Conservation (phyloP, 2,888 invertebrate species). For the Shargacucullia verbasci region DNA sequence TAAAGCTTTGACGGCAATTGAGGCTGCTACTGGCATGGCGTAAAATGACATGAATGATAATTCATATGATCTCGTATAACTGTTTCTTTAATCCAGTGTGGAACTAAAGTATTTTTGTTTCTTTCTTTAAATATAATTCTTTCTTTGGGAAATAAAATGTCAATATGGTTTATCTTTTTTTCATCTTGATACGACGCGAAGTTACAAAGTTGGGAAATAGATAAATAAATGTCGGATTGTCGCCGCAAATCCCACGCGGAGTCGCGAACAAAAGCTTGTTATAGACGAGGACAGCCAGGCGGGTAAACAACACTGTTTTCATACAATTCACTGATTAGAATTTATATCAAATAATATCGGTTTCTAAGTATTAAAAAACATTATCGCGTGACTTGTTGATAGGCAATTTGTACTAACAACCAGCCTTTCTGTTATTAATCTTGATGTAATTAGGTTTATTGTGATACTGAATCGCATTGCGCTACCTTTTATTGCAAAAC, state of each 20-base stretch:
- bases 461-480: slow-evolving; percentile 27
- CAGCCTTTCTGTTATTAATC: slow-evolving; percentile 34
- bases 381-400: slow-evolving; percentile 47
- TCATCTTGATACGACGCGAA: slow-evolving; percentile 8
- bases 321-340: slow-evolving; percentile 13
- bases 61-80: no score
- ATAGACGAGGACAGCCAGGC: slow-evolving; percentile 8
- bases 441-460: slow-evolving; percentile 16
- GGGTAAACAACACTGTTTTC: slow-evolving; percentile 13
- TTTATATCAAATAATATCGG: slow-evolving; percentile 14
- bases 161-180: no score
- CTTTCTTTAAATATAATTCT: no score
- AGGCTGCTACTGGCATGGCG: no score
- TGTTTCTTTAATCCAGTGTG: no score
- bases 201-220: slow-evolving; percentile 18
- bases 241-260: slow-evolving; percentile 30
- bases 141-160: no score
- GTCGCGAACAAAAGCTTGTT: slow-evolving; percentile 24
- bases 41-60: no score
- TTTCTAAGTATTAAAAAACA: slow-evolving; percentile 31
- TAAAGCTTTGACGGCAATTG: slow-evolving; percentile 15
- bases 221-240: slow-evolving; percentile 24
- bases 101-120: no score
- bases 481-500: slow-evolving; percentile 23
- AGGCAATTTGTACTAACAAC: slow-evolving; percentile 12